Evolutionary conservation across 92 coral and sea anemone species (phyloP).

Genomic region (Actinernus sp.): DNA sequence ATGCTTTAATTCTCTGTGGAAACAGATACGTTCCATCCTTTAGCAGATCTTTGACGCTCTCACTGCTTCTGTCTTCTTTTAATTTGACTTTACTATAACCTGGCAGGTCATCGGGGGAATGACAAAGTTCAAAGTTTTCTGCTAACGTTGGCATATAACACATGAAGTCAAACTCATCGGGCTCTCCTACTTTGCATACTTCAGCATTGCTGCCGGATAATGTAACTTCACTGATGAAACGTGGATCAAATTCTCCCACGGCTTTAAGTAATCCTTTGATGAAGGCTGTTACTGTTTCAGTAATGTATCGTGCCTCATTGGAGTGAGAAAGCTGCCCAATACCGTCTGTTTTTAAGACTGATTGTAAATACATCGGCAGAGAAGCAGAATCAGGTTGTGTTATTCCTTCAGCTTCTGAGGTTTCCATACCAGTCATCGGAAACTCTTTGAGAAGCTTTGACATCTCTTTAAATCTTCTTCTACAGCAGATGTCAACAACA

Average conservation of each 20-base stretch:
- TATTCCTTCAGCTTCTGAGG: background rate
- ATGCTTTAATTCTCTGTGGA: slow-evolving; percentile 39
- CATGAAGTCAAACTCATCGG: slow-evolving; percentile 48
- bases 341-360: slow-evolving; percentile 32
- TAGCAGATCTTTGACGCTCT: slow-evolving; percentile 13
- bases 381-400: background rate
- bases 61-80: slow-evolving; percentile 12
- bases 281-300: slow-evolving; percentile 10
- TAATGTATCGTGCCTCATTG: slow-evolving; percentile 13
- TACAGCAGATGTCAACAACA: slow-evolving; percentile 20
- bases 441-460: slow-evolving; percentile 5
- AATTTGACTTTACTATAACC: slow-evolving; percentile 16
- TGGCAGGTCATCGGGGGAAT: slow-evolving; percentile 19
- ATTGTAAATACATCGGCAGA: slow-evolving; percentile 24
- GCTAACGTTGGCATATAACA: slow-evolving; percentile 30
- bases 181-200: slow-evolving; percentile 35
- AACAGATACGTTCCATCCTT: slow-evolving; percentile 28
- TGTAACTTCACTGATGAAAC: slow-evolving; percentile 18
- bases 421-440: background rate
- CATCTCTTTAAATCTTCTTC: slow-evolving; percentile 27
- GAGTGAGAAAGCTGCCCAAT: slow-evolving; percentile 15
- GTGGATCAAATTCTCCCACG: slow-evolving; percentile 28
- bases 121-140: slow-evolving; percentile 9
- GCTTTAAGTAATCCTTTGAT: slow-evolving; percentile 26
- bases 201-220: slow-evolving; percentile 41